phyloP scores from a whole-genome alignment of 2,113 vertebrate species.

The Deroptyus accipitrinus region DNA sequence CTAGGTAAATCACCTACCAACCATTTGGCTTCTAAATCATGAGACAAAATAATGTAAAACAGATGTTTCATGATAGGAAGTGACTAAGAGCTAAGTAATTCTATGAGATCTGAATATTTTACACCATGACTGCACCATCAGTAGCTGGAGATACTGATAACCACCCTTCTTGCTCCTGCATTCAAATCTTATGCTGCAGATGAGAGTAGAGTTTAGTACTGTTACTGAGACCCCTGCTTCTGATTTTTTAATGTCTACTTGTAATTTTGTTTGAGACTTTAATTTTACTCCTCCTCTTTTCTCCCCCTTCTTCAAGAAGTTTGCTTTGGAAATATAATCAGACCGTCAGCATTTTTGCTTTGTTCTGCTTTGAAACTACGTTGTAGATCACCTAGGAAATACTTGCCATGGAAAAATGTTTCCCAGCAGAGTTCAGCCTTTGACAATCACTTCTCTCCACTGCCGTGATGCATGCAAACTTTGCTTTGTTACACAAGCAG shows the following conservation, averaged over 20 bases:
- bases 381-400: neutral
- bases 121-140: neutral
- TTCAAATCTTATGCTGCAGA: neutral
- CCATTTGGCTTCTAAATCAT: neutral
- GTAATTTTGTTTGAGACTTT: neutral
- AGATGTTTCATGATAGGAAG: neutral
- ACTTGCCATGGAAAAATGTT: neutral
- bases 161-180: neutral
- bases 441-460: neutral
- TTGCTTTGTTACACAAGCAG: neutral
- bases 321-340: neutral
- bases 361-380: neutral
- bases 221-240: neutral
- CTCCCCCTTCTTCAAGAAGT: neutral
- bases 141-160: neutral
- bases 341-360: neutral
- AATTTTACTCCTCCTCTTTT: neutral
- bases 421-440: neutral
- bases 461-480: neutral
- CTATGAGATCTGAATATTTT: slow-evolving; percentile 24
- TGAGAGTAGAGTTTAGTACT: neutral
- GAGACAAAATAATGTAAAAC: slow-evolving; percentile 1
- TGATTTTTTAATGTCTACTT: neutral
- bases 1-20: neutral
- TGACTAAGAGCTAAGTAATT: neutral